These are phyloP conservation scores for Zaprionus taronus DNA, from an alignment of 1,140 invertebrate species.

Conservation along the genomic window DNA sequence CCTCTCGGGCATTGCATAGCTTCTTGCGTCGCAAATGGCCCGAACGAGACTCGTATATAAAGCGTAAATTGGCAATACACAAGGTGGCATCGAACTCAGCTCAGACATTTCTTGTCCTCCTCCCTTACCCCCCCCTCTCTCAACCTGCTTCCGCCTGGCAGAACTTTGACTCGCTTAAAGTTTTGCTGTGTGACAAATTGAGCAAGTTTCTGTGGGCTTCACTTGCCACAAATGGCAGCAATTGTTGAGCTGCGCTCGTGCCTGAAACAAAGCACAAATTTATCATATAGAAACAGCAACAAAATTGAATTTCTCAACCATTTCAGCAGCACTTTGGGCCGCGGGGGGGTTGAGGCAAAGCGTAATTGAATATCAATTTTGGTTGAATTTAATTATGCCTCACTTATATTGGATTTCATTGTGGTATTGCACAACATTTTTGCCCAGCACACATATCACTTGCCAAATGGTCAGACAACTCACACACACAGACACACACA, in stretches of 20 bases:
- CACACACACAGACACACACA: constrained; percentile 17
- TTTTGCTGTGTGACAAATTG: constrained; percentile 43
- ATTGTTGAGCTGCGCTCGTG: constrained; percentile 39
- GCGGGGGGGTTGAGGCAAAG: neutral
- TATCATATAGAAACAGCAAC: constrained; percentile 17
- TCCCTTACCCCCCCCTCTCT: neutral
- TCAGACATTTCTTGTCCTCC: neutral
- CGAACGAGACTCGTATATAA: constrained; percentile 51
- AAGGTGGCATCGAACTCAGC: constrained; percentile 32
- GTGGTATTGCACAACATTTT: constrained; percentile 25
- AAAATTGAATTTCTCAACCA: constrained; percentile 30
- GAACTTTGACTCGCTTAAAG: constrained; percentile 26
- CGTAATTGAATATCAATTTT: constrained; percentile 43
- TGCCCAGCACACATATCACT: constrained; percentile 28
- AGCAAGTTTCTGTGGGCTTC: constrained; percentile 27
- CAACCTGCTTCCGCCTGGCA: neutral
- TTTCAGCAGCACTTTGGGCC: neutral
- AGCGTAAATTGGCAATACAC: constrained; percentile 51
- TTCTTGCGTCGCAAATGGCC: constrained; percentile 47
- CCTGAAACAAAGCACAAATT: constrained; percentile 41
- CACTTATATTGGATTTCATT: constrained; percentile 13
- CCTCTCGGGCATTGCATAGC: constrained; percentile 9
- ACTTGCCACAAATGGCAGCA: constrained; percentile 35
- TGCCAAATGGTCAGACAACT: constrained; percentile 20
- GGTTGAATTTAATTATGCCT: constrained; percentile 32